phyloP scores from a whole-genome alignment of 2,797 vertebrate species.

The Myotis pilosus region DNA sequence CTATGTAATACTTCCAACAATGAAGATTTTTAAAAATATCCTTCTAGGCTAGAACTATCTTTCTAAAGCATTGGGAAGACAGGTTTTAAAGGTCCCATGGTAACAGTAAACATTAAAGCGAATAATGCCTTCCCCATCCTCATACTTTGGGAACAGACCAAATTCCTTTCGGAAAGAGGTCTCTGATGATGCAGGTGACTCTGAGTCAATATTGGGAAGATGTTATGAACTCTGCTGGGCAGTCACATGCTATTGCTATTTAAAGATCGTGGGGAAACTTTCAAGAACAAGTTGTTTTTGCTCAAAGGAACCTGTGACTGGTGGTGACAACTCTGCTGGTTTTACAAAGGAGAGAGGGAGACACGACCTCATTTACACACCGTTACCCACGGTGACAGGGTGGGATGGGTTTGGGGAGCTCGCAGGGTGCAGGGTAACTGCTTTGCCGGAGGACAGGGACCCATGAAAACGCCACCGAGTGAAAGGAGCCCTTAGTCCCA shows the following conservation, averaged over 20 bases:
- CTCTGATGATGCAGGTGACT: neutral
- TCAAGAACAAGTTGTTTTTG: neutral
- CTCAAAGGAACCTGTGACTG: neutral
- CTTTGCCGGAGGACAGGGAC: neutral
- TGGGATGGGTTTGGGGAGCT: neutral
- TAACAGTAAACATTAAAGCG: neutral
- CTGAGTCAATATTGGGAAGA: neutral
- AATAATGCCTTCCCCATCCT: neutral
- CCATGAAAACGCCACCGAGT: conserved; percentile 21
- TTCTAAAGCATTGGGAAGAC: neutral
- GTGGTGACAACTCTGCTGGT: conserved; percentile 16
- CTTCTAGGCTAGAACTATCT: neutral
- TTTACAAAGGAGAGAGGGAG: conserved; percentile 43
- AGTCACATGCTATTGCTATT: neutral
- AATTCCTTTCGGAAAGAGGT: neutral
- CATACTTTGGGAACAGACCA: neutral
- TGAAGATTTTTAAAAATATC: no score
- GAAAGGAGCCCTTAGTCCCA: neutral
- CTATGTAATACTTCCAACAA: no score
- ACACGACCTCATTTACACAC: conserved; percentile 42
- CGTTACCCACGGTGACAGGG: neutral
- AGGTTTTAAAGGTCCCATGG: neutral
- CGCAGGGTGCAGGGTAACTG: neutral
- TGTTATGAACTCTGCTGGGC: neutral
- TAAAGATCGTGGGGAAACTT: neutral